Evolutionary conservation across 2,888 invertebrate species (phyloP), one percentile per base, ranked within the genome.

Genomic region (Encarsia formosa): DNA sequence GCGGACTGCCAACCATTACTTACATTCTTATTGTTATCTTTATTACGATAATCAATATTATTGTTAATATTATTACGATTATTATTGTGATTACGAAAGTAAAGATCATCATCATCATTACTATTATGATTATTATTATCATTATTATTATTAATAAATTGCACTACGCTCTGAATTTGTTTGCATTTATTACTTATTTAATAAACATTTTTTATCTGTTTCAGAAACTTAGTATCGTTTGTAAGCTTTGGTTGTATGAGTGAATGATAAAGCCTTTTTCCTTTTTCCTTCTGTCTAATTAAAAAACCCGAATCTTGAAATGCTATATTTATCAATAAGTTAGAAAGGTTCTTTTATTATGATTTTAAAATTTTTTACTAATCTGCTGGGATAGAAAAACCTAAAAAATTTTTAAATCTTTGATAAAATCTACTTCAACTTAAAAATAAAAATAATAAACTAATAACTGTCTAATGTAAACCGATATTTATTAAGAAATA

Each of bases 131-230:
- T 24, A 51, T 56, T 62, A 61, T 61, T 61, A 63, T 60, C 63
- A 66, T 57, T 64, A 65, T 60, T 65, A 63, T 65, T 67, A 65
- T 63, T 63, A 71, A 71, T 71, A 71, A 72, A 72, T 65, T 60
- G 64, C 66, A 69, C 63, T 71, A 69, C 67, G 68, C 68, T 69
- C 67, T 65, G 65, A 69, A 63, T 43, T 42, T 62, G 64, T 64
- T 65, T 60, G 53, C 54, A 54, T 57, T 57, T 57, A 34, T 40
- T 50, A 44, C n/a, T 48, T 24, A 44, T 38, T 57, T 49, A 49
- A 56, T 58, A 47, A 49, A 43, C 9, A 39, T 19, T 35, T 37
- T 54, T 51, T 56, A 19, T 57, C 47, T 57, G 57, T 59, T 59
- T 53, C 57, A 59, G 59, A 45, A 20, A 24, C n/a, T n/a, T n/a